Base-by-base conservation (phyloP, 1,140 invertebrate genomes). In the Stegodyphus dumicola region DNA sequence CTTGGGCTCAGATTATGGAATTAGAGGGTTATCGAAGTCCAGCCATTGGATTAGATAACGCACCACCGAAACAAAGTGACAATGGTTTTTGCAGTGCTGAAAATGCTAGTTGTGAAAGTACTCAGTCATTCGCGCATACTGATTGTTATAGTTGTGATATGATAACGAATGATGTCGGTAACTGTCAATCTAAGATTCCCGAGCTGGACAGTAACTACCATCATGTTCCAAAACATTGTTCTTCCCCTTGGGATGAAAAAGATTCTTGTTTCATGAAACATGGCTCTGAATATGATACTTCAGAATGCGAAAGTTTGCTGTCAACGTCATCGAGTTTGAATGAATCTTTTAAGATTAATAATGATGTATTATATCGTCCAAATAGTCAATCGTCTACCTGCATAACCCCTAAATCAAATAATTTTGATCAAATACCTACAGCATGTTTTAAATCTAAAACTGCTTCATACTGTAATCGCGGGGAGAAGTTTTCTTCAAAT, bases 1-100 rank as follows among this genome's bases (percentile, higher is more conserved):
- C 84, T 73, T 86, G 84, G 84, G 84, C 84, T 0, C 84, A 86
- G 33, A 86, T 86, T 73, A 86, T 86, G 84, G 84, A 86, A 53
- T 17, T 86, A 51, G 84, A 86, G 60, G 84, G 84, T 6, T 86
- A 86, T 76, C 74, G 84, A 33, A 86, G 84, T 52, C 75, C 84
- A 9, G 84, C 84, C 11, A 65, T 86, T 33, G 84, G 84, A 15
- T 52, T 86, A 49, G 84, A 86, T 74, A 78, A 71, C 48, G 64
- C 17, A 54, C 71, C 60, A 17, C 13, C 64, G 3, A 80, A 80
- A 49, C 33, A 33, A 33, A 33, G 3, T 33, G 33, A 33, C 33
- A 33, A 33, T 33, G 33, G 3, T 33, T 33, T 33, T 33, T 33
- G 3, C 33, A 33, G 33, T 33, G 33, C 33, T 33, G 33, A 33